Conservation (phyloP, 2,888 invertebrate genomes). For the Eupithecia abbreviata region DNA sequence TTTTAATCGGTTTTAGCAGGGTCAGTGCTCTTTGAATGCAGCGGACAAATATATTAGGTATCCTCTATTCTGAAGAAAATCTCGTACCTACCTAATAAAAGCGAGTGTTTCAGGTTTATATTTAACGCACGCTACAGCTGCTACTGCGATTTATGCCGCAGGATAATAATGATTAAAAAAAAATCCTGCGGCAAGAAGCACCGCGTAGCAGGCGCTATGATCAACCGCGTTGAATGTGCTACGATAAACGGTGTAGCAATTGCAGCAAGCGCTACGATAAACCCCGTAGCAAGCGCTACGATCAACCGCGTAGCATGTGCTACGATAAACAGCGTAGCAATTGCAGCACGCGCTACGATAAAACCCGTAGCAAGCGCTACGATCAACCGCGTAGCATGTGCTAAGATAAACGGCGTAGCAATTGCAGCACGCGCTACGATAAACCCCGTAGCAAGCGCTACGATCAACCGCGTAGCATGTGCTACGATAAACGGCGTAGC, state of each 20-base stretch:
- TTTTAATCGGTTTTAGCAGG: conserved; percentile 2
- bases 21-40: conserved; percentile 5
- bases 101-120: not conserved
- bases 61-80: not conserved
- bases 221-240: not conserved
- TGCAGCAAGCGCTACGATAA: not conserved
- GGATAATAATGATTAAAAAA: too few relatives aligned
- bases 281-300: not conserved
- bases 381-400: not conserved
- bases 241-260: not conserved
- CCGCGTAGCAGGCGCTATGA: not conserved
- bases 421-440: not conserved
- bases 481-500: not conserved
- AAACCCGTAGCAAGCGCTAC: not conserved
- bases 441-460: not conserved
- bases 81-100: not conserved
- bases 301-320: not conserved
- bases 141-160: too few relatives aligned
- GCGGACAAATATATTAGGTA: not conserved
- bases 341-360: not conserved
- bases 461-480: not conserved
- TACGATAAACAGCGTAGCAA: not conserved
- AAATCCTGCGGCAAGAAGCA: too few relatives aligned
- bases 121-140: too few relatives aligned
- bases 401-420: not conserved